Base-by-base conservation (phyloP, 2,113 vertebrate species). In the Podocnemis expansa region DNA sequence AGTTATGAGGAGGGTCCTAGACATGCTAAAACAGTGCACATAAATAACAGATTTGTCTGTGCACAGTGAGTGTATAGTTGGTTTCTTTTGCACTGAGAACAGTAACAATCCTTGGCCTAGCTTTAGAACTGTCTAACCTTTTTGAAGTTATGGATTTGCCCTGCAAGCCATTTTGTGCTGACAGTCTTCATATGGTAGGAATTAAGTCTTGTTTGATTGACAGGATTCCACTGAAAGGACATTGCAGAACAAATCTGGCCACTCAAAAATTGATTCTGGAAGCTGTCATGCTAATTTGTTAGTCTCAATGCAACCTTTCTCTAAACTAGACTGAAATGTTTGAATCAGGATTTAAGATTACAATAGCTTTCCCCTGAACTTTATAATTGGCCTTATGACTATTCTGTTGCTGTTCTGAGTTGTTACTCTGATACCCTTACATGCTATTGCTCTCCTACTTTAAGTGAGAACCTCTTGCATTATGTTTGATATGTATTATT, bases 81-180 rank as follows among this genome's bases (percentile, higher is more conserved):
- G 7, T 94, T 95, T 87, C 82, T 93, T 95, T 94, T 89, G 83
- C 88, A 73, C 2, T 0, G 43, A 51, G 81, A 90, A 67, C 51
- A 85, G 3, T 84, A 91, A 84, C 75, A 93, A 91, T 83, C 81
- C 87, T 56, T 70, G 75, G 78, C 52, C 63, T 52, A 82, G 41
- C 5, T 3, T 80, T 88, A 90, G 83, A 80, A 91, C 73, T 83
- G 56, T 96, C 89, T 93, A 90, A 89, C 87, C 79, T 92, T 86
- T 73, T 91, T 31, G 87, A 96, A 96, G 51, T 19, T 88, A 51
- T 89, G 88, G 12, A 85, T 89, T 95, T 97, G 91, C 87, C 96
- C 81, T 95, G 81, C 88, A 80, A 90, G 13, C 67, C 29, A 1
- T 82, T 89, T 94, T 78, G 56, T 87, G 10, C 73, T 67, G 79